Base-by-base conservation (phyloP, 2,113 vertebrate species). In the Austrofundulus limnaeus region DNA sequence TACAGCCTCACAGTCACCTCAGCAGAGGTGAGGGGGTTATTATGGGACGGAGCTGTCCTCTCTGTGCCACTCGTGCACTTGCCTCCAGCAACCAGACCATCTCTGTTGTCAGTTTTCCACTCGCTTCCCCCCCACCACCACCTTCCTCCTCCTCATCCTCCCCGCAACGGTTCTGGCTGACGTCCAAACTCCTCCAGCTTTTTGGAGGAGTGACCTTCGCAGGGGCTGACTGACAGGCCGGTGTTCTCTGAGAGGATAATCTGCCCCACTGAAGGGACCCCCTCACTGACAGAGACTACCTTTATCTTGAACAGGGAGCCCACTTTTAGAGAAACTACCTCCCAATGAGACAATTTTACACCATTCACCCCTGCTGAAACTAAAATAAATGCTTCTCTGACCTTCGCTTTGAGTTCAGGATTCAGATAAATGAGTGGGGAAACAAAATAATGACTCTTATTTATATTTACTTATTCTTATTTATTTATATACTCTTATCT, bases 171-270 rank as follows among this genome's bases (percentile, higher is more conserved):
- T 70, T 73, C 72, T 86, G 79, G 72, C 66, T 62, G 43, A 57
- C 54, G 47, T 76, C 79, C 80, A 84, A 71, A 77, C 55, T 74
- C 77, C 66, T 80, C 67, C 71, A 72, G 80, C 69, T 61, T 79
- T 83, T 77, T 80, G 77, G 71, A 74, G 80, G 66, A 78, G 59
- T 86, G 75, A 85, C 87, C 85, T 86, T 90, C 84, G 77, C 70
- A 73, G 78, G 82, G 77, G 64, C 74, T 76, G 78, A 66, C 75
- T 76, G 80, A 65, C 79, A 71, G 72, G 58, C n/a, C n/a, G n/a
- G n/a, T n/a, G n/a, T n/a, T n/a, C n/a, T n/a, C n/a, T 68, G 50
- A 50, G 28, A 46, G 39, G 70, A 83, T 74, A 0, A 61, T 81
- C 58, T 77, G 50, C 31, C 64, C 72, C 43, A 9, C 50, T 31